Percentiles rank a stretch among this genome's conserved stretches.
Conservation (phyloP, 1,140 invertebrate genomes). For the Nasonia vitripennis region DNA sequence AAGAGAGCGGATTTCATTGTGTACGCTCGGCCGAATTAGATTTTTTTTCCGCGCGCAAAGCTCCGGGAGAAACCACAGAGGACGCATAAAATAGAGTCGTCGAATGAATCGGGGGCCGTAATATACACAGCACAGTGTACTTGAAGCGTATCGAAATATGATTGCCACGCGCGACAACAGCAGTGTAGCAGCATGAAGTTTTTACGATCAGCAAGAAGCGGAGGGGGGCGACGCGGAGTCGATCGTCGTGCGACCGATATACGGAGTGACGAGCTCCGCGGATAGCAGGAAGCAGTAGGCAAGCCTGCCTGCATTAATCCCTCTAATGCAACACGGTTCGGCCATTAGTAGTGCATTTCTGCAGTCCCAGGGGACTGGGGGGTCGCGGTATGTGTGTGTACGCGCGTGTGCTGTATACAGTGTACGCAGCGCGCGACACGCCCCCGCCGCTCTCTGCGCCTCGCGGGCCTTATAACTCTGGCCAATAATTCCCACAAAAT, state of each 20-base stretch:
- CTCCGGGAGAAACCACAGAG: too few relatives aligned
- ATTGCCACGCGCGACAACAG: conserved; percentile 18
- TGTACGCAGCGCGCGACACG: conserved; percentile 7
- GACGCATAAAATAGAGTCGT: too few relatives aligned
- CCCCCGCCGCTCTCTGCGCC: conserved; percentile 43
- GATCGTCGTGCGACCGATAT: neutral
- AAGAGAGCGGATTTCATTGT: too few relatives aligned
- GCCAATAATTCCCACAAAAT: conserved; percentile 66
- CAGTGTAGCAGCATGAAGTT: neutral
- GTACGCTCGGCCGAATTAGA: too few relatives aligned
- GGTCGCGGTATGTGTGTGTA: conserved; percentile 16
- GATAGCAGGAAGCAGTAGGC: neutral
- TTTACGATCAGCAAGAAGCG: conserved; percentile 2
- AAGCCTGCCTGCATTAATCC: conserved; percentile 62
- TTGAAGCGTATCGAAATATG: conserved; percentile 26
- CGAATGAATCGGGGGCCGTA: too few relatives aligned
- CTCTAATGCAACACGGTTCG: conserved; percentile 69
- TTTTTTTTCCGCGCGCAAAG: too few relatives aligned
- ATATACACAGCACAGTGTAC: too few relatives aligned
- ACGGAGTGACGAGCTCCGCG: neutral
- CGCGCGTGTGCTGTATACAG: neutral
- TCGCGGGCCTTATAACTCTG: conserved; percentile 52
- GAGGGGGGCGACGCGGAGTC: neutral
- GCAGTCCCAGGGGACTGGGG: conserved; percentile 60
- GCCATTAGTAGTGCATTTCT: conserved; percentile 70